phyloP scores from a whole-genome alignment of 2,113 vertebrate genomes.

The Corythornis cristatus region DNA sequence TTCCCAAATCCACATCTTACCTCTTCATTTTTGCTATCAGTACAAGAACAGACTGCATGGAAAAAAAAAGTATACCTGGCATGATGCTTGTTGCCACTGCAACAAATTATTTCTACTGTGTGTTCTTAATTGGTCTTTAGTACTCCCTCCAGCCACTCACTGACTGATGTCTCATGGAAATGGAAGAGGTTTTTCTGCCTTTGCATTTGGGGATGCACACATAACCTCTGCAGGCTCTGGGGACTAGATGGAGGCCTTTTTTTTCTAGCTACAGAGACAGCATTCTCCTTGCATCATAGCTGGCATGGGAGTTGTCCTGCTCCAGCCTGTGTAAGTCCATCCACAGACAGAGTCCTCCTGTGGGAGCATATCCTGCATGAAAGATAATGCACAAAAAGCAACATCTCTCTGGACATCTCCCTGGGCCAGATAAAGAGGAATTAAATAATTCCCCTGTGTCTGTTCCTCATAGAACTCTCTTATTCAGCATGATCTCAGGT shows the following conservation, averaged over 20 bases:
- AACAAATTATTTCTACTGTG: neutral
- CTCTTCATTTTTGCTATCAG: neutral
- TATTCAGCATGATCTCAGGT: neutral
- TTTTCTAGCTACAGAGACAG: neutral
- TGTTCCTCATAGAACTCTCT: fast-evolving
- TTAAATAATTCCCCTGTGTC: neutral
- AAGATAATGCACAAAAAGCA: neutral
- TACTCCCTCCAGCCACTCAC: neutral
- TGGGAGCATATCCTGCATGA: neutral
- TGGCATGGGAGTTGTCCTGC: neutral
- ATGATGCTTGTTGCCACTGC: neutral
- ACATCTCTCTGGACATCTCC: neutral
- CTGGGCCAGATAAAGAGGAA: neutral
- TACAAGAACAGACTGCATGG: neutral
- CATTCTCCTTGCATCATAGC: neutral
- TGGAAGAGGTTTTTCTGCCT: neutral
- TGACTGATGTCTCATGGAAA: neutral
- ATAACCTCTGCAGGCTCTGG: neutral
- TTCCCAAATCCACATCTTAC: neutral
- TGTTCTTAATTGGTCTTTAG: neutral
- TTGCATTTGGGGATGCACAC: neutral
- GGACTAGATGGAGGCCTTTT: neutral
- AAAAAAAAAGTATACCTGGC: neutral
- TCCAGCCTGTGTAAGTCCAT: neutral
- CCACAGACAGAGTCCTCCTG: neutral